These are phyloP conservation scores for Pygocentrus nattereri DNA, from an alignment of 2,797 vertebrate species.

Conservation along the genomic window DNA sequence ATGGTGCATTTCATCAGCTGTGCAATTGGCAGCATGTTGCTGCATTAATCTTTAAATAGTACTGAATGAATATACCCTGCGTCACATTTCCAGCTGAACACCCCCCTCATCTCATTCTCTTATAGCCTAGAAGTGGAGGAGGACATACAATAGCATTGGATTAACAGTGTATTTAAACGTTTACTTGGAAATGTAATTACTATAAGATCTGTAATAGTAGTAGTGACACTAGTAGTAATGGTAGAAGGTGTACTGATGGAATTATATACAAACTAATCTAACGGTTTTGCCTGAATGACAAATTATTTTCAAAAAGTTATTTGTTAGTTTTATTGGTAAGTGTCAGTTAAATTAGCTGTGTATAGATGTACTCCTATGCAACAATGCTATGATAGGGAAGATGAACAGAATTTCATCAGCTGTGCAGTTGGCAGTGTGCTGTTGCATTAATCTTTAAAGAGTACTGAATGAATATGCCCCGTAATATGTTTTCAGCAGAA, in stretches of 20 bases:
- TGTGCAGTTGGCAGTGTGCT: slow-evolving; percentile 22
- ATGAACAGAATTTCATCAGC: background rate
- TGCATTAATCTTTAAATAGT: slow-evolving; percentile 49
- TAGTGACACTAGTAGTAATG: no score
- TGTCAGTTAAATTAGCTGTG: no score
- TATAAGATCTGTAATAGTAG: no score
- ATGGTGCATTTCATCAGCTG: slow-evolving; percentile 14
- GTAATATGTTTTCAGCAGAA: slow-evolving; percentile 36
- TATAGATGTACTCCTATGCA: no score
- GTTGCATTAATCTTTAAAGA: slow-evolving; percentile 51
- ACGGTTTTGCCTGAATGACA: no score
- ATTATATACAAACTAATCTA: no score
- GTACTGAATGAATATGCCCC: slow-evolving; percentile 37
- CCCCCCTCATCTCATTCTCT: background rate
- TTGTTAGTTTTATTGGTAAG: no score
- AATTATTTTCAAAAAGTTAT: no score
- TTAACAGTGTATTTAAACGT: slow-evolving; percentile 68
- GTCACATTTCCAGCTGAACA: background rate
- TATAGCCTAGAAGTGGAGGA: slow-evolving; percentile 52
- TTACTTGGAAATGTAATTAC: no score
- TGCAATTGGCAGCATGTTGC: slow-evolving; percentile 28
- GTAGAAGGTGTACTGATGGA: no score
- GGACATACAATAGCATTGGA: slow-evolving; percentile 71
- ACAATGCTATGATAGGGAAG: no score
- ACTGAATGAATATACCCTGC: slow-evolving; percentile 35